Percentiles rank a stretch among this genome's conserved stretches.
These are phyloP conservation scores for Sarotherodon lohbergeri DNA, from an alignment of 2,113 vertebrate genomes.

Conservation along the genomic window DNA sequence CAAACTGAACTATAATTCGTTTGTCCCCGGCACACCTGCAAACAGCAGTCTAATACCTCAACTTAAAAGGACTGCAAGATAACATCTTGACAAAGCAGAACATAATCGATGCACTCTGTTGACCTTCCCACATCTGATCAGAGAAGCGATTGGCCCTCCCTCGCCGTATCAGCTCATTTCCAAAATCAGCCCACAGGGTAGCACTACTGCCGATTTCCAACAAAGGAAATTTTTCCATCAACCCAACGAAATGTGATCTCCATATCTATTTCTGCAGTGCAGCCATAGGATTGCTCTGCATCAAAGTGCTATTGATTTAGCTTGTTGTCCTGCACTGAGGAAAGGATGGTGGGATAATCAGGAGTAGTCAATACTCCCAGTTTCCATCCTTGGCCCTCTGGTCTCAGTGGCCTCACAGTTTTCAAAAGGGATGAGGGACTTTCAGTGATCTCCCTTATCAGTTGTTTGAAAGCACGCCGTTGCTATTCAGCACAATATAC, in stretches of 20 bases:
- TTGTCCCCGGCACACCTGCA: not conserved
- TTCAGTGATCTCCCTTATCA: not conserved
- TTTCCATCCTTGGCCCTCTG: not conserved
- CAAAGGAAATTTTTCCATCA: not conserved
- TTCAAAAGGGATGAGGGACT: not conserved
- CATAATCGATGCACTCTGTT: not conserved
- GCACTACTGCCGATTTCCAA: slow-evolving; percentile 1
- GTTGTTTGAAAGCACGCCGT: not conserved
- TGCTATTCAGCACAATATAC: not conserved
- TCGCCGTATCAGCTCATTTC: not conserved
- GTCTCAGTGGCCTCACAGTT: not conserved
- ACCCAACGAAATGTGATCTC: slow-evolving; percentile 32
- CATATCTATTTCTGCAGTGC: slow-evolving; percentile 41
- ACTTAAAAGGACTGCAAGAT: not conserved
- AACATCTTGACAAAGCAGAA: not conserved
- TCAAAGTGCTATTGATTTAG: slow-evolving; percentile 46
- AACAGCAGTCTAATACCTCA: not conserved
- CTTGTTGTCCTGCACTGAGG: not conserved
- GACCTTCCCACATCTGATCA: not conserved
- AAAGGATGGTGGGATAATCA: not conserved
- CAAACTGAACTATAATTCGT: not conserved
- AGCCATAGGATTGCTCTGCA: slow-evolving; percentile 18
- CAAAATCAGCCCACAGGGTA: not conserved
- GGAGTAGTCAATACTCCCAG: slow-evolving; percentile 21
- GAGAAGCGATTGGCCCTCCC: not conserved